Evolutionary conservation across 2,797 vertebrate genomes (phyloP), one percentile per base, ranked within the genome.

Genomic region (Acrocephalus scirpaceus): DNA sequence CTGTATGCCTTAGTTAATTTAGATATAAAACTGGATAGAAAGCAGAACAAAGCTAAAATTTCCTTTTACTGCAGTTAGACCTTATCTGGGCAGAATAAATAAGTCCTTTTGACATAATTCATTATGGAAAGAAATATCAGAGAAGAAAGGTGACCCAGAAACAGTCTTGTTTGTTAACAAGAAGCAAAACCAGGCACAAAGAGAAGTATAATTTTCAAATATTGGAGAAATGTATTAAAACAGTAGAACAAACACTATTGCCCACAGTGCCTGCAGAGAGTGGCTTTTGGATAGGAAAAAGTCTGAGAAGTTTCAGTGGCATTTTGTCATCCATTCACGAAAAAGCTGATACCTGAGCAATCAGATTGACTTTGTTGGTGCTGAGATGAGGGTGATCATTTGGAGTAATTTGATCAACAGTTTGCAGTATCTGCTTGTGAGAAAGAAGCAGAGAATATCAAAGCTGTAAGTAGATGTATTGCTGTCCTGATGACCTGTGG

Each of bases 1-100:
- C 91, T 96, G 72, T 79, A 44, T 85, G 88, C 90, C 93, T 85
- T 58, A 73, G 82, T 91, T 76, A 93, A 86, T 94, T 96, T 87
- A 95, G 90, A 95, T 95, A 88, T 34, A 34, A 87, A 95, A 85
- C 67, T 34, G 56, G 85, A 94, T 53, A 91, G 82, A 96, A 93
- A 88, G 34, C 86, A 96, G 91, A 90, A 73, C 73, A 70, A 86
- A 62, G 17, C 73, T 95, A 57, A 82, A 56, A 53, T 66, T 80
- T 93, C 82, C 70, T 84, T 53, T 80, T 93, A n/a, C 30, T 92
- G 60, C 82, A 81, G 53, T 60, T 57, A 79, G 79, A 66, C 53
- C 54, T 94, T 94, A 96, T 95, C 79, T 81, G 15, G 23, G 51
- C 18, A 85, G 57, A 80, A 48, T 81, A 88, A 93, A 26, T 74